Evolutionary conservation across 2,797 vertebrate genomes (phyloP).

Genomic region (Paratrypauchen microcephalus): DNA sequence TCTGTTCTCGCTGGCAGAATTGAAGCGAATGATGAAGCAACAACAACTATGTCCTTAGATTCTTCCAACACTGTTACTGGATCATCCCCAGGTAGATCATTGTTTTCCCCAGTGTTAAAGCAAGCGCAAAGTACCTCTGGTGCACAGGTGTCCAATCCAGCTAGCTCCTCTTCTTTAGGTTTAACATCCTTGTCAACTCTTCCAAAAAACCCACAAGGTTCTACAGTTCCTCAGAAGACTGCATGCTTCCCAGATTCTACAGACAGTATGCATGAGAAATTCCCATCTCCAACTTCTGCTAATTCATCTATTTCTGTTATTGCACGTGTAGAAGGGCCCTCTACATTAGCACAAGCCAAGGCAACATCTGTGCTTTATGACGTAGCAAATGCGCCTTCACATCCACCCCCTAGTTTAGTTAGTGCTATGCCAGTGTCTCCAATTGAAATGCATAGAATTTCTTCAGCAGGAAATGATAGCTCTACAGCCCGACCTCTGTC

Average conservation of each 20-base stretch:
- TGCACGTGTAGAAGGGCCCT: slow-evolving; percentile 21
- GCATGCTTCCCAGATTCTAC: slow-evolving; percentile 32
- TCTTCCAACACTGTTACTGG: slow-evolving; percentile 42
- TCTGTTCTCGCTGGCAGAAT: slow-evolving; percentile 26
- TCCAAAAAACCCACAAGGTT: slow-evolving; percentile 57
- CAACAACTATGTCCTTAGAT: slow-evolving; percentile 37
- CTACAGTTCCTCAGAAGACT: slow-evolving; percentile 39
- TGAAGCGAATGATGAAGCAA: slow-evolving; percentile 40
- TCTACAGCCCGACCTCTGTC: slow-evolving; percentile 59
- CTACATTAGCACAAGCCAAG: slow-evolving; percentile 27
- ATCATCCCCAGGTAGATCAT: slow-evolving; percentile 41
- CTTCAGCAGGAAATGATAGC: slow-evolving; percentile 43
- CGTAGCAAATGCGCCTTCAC: slow-evolving; percentile 24
- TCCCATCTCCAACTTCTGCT: slow-evolving; percentile 37
- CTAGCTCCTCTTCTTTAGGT: slow-evolving; percentile 36
- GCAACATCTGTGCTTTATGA: slow-evolving; percentile 42
- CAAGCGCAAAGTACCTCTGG: slow-evolving; percentile 40
- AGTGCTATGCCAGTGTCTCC: slow-evolving; percentile 39
- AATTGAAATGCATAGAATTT: slow-evolving; percentile 29
- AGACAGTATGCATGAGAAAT: slow-evolving; percentile 37
- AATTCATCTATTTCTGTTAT: slow-evolving; percentile 20
- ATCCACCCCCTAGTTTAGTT: slow-evolving; percentile 26
- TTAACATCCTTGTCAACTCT: slow-evolving; percentile 52
- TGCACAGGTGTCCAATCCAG: slow-evolving; percentile 31
- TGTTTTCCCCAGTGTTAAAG: slow-evolving; percentile 29